Percentiles rank a stretch among this genome's conserved stretches.
These are phyloP conservation scores for Ctenosaura bakeri DNA, from an alignment of 2,797 vertebrate genomes.

Conservation along the genomic window DNA sequence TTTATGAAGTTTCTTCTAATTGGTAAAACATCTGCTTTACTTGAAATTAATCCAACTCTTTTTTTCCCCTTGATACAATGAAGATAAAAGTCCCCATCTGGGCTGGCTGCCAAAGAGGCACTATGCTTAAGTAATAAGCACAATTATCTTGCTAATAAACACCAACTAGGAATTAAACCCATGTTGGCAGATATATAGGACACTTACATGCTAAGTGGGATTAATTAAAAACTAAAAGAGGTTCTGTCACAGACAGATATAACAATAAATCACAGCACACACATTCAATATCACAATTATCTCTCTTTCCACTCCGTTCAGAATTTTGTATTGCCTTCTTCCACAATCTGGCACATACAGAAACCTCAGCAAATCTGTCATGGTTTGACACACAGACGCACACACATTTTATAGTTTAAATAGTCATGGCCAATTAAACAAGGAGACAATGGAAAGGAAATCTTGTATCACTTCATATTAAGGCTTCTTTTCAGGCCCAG, in stretches of 20 bases:
- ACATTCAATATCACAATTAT: conserved; percentile 58
- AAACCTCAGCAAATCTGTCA: not conserved
- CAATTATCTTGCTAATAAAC: conserved; percentile 78
- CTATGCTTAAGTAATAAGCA: conserved; percentile 65
- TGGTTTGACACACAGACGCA: not conserved
- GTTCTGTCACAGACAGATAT: conserved; percentile 62
- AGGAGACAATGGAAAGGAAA: not conserved
- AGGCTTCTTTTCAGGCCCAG: not conserved
- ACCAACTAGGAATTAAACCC: conserved; percentile 73
- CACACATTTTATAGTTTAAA: not conserved
- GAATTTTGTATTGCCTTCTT: conserved; percentile 45
- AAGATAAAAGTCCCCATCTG: conserved; percentile 60
- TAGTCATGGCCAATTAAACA: not conserved
- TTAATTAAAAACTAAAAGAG: conserved; percentile 77
- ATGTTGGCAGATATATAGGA: conserved; percentile 72
- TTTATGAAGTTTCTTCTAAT: conserved; percentile 49
- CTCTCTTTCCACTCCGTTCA: conserved; percentile 43
- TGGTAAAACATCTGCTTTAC: conserved; percentile 68
- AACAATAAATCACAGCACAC: conserved; percentile 62
- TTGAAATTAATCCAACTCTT: conserved; percentile 50
- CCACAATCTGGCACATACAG: conserved; percentile 23
- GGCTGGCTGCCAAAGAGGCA: conserved; percentile 67
- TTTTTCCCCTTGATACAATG: conserved; percentile 36
- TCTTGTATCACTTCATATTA: accelerated
- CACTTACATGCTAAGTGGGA: conserved; percentile 78